These are phyloP conservation scores for Chamaea fasciata DNA, from an alignment of 2,113 vertebrate genomes.

Conservation along the genomic window DNA sequence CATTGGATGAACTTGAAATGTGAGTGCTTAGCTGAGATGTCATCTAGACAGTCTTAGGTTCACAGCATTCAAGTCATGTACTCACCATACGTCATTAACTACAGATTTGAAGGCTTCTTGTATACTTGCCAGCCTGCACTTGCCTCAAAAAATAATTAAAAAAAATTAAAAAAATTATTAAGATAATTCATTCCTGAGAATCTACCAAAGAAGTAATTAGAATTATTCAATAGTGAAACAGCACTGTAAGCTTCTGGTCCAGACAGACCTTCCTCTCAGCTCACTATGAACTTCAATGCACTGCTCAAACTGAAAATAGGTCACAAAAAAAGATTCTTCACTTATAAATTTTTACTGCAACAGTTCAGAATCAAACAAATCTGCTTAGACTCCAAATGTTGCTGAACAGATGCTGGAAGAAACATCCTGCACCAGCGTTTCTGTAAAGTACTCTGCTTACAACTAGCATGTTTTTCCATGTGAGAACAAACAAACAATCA, in stretches of 20 bases:
- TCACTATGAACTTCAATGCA: background rate
- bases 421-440: background rate
- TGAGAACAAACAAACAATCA: background rate
- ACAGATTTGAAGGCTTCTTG: background rate
- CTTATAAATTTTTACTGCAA: background rate
- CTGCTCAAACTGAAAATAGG: background rate
- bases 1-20: background rate
- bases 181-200: background rate
- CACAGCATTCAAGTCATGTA: background rate
- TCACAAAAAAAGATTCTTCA: background rate
- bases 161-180: background rate
- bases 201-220: background rate
- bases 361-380: background rate
- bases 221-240: background rate
- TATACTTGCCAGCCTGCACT: background rate
- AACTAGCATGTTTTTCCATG: conserved; percentile 10
- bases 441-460: background rate
- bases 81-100: background rate
- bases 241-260: background rate
- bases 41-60: background rate
- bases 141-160: background rate
- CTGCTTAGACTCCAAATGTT: background rate
- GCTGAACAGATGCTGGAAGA: background rate
- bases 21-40: background rate
- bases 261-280: background rate